These are phyloP conservation scores for Aphidoletes aphidimyza DNA, from an alignment of 2,888 invertebrate species.

Conservation along the genomic window DNA sequence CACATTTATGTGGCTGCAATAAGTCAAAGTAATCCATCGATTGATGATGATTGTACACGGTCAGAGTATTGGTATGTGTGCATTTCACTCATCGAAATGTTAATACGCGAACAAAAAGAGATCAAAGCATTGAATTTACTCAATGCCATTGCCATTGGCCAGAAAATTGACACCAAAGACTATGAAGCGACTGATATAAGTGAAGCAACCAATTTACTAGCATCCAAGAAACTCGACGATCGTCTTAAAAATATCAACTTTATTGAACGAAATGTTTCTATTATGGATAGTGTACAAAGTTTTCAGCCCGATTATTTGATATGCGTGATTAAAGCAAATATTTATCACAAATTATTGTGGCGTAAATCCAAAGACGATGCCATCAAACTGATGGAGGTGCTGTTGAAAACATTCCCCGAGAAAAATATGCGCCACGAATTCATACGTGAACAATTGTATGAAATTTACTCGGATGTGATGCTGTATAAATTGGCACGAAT, in stretches of 20 bases:
- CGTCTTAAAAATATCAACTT: constrained; percentile 59
- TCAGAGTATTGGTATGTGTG: constrained; percentile 61
- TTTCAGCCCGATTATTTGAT: constrained; percentile 62
- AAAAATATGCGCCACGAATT: constrained; percentile 59
- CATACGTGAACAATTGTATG: constrained; percentile 67
- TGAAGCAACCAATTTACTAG: constrained; percentile 59
- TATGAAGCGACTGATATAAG: constrained; percentile 47
- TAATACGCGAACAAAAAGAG: constrained; percentile 59
- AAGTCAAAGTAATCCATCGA: constrained; percentile 15
- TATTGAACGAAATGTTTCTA: constrained; percentile 60
- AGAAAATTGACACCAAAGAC: constrained; percentile 56
- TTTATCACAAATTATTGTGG: constrained; percentile 60
- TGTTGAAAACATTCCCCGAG: constrained; percentile 59
- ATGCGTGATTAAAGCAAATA: constrained; percentile 61
- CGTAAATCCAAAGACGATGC: constrained; percentile 59
- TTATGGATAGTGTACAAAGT: constrained; percentile 63
- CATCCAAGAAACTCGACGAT: constrained; percentile 59
- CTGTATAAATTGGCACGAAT: constrained; percentile 57
- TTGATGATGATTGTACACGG: constrained; percentile 56
- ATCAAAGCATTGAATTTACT: constrained; percentile 61
- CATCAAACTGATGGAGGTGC: constrained; percentile 59
- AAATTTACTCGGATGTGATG: constrained; percentile 63
- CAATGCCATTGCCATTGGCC: constrained; percentile 58
- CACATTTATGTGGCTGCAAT: constrained; percentile 69
- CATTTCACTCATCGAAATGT: constrained; percentile 61